phyloP scores from a whole-genome alignment of 2,888 invertebrate genomes.

The Pristionchus fissidentatus region DNA sequence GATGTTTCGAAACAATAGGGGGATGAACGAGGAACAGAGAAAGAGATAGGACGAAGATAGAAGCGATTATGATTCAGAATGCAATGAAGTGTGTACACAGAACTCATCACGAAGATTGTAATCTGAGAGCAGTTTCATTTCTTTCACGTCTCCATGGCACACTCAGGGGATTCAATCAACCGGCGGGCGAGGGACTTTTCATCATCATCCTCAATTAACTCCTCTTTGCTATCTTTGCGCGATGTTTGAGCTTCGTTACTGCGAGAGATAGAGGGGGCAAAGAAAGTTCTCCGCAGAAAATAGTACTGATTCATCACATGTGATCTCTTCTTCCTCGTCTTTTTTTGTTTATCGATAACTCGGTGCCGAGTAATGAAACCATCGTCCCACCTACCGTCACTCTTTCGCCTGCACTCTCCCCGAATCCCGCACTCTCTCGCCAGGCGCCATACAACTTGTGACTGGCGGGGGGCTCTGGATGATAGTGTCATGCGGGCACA shows the following conservation, averaged over 20 bases:
- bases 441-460: background rate
- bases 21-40: constrained; percentile 7
- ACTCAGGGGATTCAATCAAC: too few species aligned
- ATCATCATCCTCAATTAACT: too few species aligned
- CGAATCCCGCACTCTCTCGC: constrained; percentile 3
- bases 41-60: constrained; percentile 9
- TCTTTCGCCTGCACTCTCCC: background rate
- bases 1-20: constrained; percentile 41
- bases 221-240: too few species aligned
- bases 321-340: too few species aligned
- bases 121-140: constrained; percentile 5
- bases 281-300: too few species aligned
- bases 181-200: too few species aligned
- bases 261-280: too few species aligned
- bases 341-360: constrained; percentile 23
- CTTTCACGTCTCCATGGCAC: too few species aligned
- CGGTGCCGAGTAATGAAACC: constrained; percentile 37
- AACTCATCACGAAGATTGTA: constrained; percentile 30
- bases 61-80: constrained; percentile 34
- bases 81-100: constrained; percentile 37
- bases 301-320: too few species aligned
- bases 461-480: too few species aligned
- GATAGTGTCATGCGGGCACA: too few species aligned
- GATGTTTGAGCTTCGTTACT: too few species aligned
- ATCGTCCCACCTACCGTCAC: background rate